Conservation (phyloP, 1,140 invertebrate species). For the Hydropsyche tenuis region DNA sequence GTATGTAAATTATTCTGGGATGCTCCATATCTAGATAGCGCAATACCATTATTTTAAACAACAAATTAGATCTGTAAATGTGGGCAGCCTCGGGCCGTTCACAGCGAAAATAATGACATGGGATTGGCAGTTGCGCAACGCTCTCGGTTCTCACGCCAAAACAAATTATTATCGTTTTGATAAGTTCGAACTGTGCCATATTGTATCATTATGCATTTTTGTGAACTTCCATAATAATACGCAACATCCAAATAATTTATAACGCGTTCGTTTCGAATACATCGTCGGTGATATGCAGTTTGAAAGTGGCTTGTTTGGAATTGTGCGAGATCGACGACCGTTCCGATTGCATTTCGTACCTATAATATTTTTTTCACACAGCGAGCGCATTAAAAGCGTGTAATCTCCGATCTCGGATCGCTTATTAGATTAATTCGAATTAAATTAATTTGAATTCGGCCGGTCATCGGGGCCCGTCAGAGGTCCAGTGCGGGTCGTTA, state of each 20-base stretch:
- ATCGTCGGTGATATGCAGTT: no score
- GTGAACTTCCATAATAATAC: no score
- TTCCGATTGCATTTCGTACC: no score
- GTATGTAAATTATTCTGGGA: not conserved
- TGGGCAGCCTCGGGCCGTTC: constrained; percentile 11
- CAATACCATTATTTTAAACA: constrained; percentile 31
- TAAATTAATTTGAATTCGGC: constrained; percentile 41
- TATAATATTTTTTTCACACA: no score
- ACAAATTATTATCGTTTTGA: constrained; percentile 15
- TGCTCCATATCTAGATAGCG: constrained; percentile 22
- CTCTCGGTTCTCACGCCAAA: constrained; percentile 20
- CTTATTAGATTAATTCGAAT: constrained; percentile 36
- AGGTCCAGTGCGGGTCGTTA: constrained; percentile 31
- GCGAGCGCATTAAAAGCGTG: no score
- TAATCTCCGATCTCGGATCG: constrained; percentile 1
- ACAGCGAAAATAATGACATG: constrained; percentile 15
- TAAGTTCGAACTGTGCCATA: constrained; percentile 4
- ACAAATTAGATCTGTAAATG: constrained; percentile 33
- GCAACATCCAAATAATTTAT: no score
- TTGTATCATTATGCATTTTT: not conserved
- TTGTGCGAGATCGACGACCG: no score
- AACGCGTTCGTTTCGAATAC: no score
- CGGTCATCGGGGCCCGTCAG: constrained; percentile 32
- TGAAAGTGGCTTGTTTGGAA: no score
- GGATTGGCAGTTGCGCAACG: constrained; percentile 23